These are phyloP conservation scores for Perca fluviatilis DNA, from an alignment of 2,113 vertebrate species.

Conservation along the genomic window DNA sequence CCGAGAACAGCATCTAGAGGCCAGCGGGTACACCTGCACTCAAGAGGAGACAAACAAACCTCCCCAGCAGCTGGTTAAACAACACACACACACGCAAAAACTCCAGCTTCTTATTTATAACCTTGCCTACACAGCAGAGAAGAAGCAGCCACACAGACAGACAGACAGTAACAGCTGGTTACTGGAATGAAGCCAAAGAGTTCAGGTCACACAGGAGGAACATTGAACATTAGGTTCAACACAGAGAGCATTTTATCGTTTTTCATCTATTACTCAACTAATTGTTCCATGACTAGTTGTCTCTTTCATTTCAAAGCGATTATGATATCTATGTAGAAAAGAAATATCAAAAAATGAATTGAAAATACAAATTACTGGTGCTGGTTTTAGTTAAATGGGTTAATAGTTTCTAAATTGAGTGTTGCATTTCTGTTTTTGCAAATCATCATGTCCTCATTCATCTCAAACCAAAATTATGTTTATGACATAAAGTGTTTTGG, in stretches of 20 bases:
- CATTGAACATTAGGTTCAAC: slow-evolving; percentile 9
- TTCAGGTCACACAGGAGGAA: slow-evolving; percentile 53
- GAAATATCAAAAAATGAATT: neutral
- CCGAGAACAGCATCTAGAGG: slow-evolving; percentile 65
- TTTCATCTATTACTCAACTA: neutral
- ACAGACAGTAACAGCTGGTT: slow-evolving; percentile 78
- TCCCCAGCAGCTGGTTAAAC: slow-evolving; percentile 78
- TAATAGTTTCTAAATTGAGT: neutral
- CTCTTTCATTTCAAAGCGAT: neutral
- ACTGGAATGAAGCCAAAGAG: slow-evolving; percentile 16
- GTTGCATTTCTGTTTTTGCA: neutral
- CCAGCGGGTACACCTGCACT: slow-evolving; percentile 68
- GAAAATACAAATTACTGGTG: neutral
- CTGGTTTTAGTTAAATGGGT: neutral
- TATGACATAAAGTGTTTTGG: neutral
- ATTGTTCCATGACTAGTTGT: neutral
- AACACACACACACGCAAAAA: slow-evolving; percentile 61
- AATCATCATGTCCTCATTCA: neutral
- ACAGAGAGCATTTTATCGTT: neutral
- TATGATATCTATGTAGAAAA: neutral
- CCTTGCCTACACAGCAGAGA: slow-evolving; percentile 62
- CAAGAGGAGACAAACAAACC: slow-evolving; percentile 62
- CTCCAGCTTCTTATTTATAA: slow-evolving; percentile 80
- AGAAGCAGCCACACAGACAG: slow-evolving; percentile 66
- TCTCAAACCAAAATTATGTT: neutral